Base-by-base conservation (phyloP, 2,888 invertebrate genomes). In the Dryadula phaetusa region DNA sequence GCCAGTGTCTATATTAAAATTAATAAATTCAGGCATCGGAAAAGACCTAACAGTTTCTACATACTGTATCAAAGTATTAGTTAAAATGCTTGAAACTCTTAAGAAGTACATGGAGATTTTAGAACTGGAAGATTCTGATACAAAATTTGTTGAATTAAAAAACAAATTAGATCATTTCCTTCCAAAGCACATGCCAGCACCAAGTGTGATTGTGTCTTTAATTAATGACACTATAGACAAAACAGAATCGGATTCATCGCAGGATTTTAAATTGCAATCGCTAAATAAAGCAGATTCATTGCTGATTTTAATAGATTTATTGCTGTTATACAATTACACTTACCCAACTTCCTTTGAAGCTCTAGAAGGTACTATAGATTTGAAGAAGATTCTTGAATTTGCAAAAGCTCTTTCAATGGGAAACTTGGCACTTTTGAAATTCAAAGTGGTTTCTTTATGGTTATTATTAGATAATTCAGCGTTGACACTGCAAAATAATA, bases 1-100 rank as follows among this genome's bases (percentile, higher is more conserved):
- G 66, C 94, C 95, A 3, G 81, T 86, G 14, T 85, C 89, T 16
- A 77, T 94, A 61, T 71, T 94, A 42, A 94, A 93, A 81, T 78
- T 81, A 37, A 88, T 93, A 20, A 84, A 87, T 56, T 71, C 75
- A 10, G 84, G 82, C 66, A 76, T 90, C 7, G 86, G 85, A 0
- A 85, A 86, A 70, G 90, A 92, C 70, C 79, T 78, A 68, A 80
- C 83, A 6, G 82, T 94, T 34, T 93, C 92, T 54, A 75, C 92
- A 42, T 88, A 93, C 69, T 90, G 93, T 73, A 77, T 93, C 5
- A 85, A 85, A 66, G 84, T 94, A 25, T 81, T 95, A 52, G 93
- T 94, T 25, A 90, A 94, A 76, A 90, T 95, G 82, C 83, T 94
- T 64, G 83, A 88, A 64, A 94, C 94, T 67, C 83, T 93, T 44